Evolutionary conservation across 2,113 vertebrate genomes (phyloP).

Genomic region (Grammomys surdaster): DNA sequence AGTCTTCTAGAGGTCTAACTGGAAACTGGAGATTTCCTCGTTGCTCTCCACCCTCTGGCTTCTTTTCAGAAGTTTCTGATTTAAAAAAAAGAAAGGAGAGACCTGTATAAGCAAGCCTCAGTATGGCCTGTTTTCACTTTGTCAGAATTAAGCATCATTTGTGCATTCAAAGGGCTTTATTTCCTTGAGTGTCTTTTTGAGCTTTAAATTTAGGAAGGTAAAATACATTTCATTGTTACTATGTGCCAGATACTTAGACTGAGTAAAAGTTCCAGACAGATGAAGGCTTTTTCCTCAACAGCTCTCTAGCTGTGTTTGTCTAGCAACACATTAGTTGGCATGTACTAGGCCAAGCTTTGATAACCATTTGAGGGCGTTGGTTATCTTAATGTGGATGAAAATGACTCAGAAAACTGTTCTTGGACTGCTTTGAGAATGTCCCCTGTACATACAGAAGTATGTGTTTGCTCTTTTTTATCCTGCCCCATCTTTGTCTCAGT

Average conservation of each 20-base stretch:
- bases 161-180: slow-evolving; percentile 24
- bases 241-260: background rate
- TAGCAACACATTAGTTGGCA: background rate
- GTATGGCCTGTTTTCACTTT: slow-evolving; percentile 43
- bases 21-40: slow-evolving; percentile 13
- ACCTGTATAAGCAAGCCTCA: slow-evolving; percentile 25
- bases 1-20: slow-evolving; percentile 8
- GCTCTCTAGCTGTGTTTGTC: background rate
- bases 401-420: slow-evolving; percentile 41
- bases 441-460: background rate
- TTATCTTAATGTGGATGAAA: slow-evolving; percentile 60
- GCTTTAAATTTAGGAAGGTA: slow-evolving; percentile 42
- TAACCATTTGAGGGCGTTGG: slow-evolving; percentile 32
- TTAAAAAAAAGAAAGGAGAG: background rate
- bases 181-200: slow-evolving; percentile 61
- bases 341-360: background rate
- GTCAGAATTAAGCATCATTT: slow-evolving; percentile 9
- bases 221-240: slow-evolving; percentile 28
- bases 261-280: background rate
- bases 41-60: background rate
- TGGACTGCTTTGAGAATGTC: slow-evolving; percentile 42
- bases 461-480: slow-evolving; percentile 20
- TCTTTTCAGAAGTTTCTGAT: background rate
- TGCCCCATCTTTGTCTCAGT: background rate
- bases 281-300: background rate